Evolutionary conservation across 2,113 vertebrate genomes (phyloP).

Genomic region (Dromiciops gliroides): DNA sequence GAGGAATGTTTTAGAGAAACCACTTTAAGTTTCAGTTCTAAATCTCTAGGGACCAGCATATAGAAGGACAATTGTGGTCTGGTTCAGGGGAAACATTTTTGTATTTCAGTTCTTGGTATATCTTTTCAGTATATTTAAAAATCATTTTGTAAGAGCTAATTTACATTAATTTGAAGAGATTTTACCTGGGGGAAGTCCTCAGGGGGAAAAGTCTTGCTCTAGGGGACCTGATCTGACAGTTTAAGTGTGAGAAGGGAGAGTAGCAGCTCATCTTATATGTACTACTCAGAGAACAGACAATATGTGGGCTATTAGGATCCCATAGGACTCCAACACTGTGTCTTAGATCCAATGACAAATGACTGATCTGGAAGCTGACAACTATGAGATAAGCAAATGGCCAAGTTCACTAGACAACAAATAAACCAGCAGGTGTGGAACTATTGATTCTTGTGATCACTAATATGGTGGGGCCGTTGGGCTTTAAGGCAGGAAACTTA

Average conservation of each 20-base stretch:
- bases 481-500: not conserved
- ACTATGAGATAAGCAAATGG: not conserved
- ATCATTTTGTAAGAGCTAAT: not conserved
- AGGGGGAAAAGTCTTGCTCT: not conserved
- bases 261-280: not conserved
- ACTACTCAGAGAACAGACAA: not conserved
- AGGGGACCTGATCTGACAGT: not conserved
- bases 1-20: not conserved
- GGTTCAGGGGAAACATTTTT: not conserved
- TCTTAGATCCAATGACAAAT: not conserved
- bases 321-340: not conserved
- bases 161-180: not conserved
- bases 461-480: not conserved
- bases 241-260: not conserved
- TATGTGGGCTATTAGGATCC: not conserved
- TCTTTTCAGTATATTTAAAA: not conserved
- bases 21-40: not conserved
- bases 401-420: not conserved
- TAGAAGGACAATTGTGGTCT: not conserved
- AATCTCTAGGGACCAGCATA: not conserved
- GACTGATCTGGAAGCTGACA: not conserved
- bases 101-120: not conserved
- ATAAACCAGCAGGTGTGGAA: not conserved
- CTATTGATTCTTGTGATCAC: not conserved
- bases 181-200: not conserved